These are phyloP conservation scores for Leptopterna dolabrata DNA, from an alignment of 2,888 invertebrate species.

Conservation along the genomic window DNA sequence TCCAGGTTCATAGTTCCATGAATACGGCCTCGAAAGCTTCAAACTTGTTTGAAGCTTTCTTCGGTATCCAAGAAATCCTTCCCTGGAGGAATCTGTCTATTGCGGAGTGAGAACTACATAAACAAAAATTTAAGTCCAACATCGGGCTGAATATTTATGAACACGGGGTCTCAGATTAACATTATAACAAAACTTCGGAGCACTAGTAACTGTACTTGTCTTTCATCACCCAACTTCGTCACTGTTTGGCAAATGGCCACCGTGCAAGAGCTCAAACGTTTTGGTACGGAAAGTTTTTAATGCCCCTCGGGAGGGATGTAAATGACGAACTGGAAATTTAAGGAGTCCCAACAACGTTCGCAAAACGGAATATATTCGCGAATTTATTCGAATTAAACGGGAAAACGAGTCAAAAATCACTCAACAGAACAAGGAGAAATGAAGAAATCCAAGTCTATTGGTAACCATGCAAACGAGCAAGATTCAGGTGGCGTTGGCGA, in stretches of 20 bases:
- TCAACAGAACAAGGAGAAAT: background rate
- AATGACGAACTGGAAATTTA: background rate
- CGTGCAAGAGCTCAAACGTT: constrained; percentile 6
- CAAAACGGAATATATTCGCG: background rate
- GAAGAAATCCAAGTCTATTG: background rate
- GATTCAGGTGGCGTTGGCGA: background rate
- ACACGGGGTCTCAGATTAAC: constrained; percentile 62
- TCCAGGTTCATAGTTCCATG: constrained; percentile 99
- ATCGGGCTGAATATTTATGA: constrained; percentile 68
- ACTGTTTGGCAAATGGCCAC: constrained; percentile 58
- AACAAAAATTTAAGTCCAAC: constrained; percentile 69
- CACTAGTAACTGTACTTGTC: constrained; percentile 8
- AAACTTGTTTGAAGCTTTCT: constrained; percentile 94
- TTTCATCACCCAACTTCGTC: constrained; percentile 52
- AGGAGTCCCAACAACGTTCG: background rate
- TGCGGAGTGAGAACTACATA: constrained; percentile 69
- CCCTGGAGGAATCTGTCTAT: constrained; percentile 67
- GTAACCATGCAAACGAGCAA: background rate
- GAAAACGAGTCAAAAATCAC: background rate
- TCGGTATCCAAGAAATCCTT: constrained; percentile 78
- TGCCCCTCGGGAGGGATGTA: background rate
- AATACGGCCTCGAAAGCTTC: constrained; percentile 94
- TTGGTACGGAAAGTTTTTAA: background rate
- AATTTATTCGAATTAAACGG: background rate
- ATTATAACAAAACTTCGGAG: constrained; percentile 59